Evolutionary conservation across 2,113 vertebrate genomes (phyloP), one percentile per base, ranked within the genome.

Genomic region (Brachypteracias leptosomus): DNA sequence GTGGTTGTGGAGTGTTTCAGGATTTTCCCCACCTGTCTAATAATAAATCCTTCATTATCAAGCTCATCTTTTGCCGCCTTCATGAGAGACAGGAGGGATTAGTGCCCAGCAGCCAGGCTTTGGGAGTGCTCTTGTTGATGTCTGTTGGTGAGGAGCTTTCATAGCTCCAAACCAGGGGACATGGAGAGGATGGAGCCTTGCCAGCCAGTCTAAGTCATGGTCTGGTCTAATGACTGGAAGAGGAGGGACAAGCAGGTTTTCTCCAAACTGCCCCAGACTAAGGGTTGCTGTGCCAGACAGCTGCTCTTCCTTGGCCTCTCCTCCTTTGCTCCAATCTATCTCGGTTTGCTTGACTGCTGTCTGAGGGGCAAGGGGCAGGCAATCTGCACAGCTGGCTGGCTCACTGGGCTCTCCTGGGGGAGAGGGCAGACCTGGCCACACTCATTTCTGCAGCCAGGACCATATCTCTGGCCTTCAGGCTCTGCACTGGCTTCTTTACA

Each of bases 341-440:
- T n/a, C 1, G 1, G 19, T 66, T 71, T 65, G 57, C 38, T 0
- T 1, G n/a, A 6, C 35, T 25, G 54, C 52, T 25, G 35, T 21
- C 26, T 0, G 5, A 42, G 29, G 38, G 26, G 17, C 66, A 13
- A 21, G 44, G 44, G 38, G 16, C 33, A 36, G 36, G n/a, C 31
- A 7, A 26, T 2, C 4, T 54, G 54, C 21, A 10, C 42, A 35
- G 36, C 19, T 63, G 51, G 16, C 33, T 51, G 66, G 24, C 61
- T 21, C 11, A 4, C 25, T 20, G 29, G 25, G 10, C 21, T 59
- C 11, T 59, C 25, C 26, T 21, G 9, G 51, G n/a, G 11, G 13
- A 67, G 52, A 36, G 26, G 17, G 19, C 71, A 31, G 59, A 36
- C 28, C 33, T 75, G 54, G 28, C 59, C 1, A 0, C 31, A 3